These are phyloP conservation scores for Burhinus oedicnemus DNA, from an alignment of 2,113 vertebrate species.

Conservation along the genomic window DNA sequence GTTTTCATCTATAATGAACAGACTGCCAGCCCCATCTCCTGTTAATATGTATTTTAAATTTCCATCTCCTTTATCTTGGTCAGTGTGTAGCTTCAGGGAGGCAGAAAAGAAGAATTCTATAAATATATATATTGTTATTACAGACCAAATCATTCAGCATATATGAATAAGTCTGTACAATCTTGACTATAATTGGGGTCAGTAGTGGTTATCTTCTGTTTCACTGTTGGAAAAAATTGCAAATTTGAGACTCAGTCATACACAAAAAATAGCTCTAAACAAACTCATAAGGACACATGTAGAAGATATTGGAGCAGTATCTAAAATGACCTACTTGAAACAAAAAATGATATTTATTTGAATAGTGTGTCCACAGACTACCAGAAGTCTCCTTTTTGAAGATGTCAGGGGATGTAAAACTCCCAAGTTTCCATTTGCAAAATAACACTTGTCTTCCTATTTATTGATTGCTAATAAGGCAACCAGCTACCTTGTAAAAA, in stretches of 20 bases:
- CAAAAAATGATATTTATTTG: neutral
- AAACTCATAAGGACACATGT: neutral
- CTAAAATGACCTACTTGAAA: neutral
- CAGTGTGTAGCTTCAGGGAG: conserved; percentile 91
- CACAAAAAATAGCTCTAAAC: neutral
- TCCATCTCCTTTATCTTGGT: conserved; percentile 94
- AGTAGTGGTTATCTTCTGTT: conserved; percentile 25
- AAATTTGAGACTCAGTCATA: conserved; percentile 5
- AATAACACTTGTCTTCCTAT: neutral
- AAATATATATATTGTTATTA: conserved; percentile 65
- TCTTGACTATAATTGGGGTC: conserved; percentile 4
- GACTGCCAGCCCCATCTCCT: conserved; percentile 92
- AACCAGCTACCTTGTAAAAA: neutral
- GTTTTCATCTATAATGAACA: conserved; percentile 96
- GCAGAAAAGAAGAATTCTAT: conserved; percentile 72
- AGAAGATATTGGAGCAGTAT: neutral
- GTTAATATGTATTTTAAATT: conserved; percentile 94
- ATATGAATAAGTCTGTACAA: conserved; percentile 11
- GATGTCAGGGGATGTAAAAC: neutral
- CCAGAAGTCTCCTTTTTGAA: neutral
- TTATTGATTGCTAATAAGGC: neutral
- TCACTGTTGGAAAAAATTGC: neutral
- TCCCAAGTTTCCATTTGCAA: neutral
- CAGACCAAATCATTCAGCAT: conserved; percentile 36
- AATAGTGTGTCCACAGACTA: neutral